Base-by-base conservation (phyloP, 1,140 invertebrate genomes). In the Cyclina sinensis region DNA sequence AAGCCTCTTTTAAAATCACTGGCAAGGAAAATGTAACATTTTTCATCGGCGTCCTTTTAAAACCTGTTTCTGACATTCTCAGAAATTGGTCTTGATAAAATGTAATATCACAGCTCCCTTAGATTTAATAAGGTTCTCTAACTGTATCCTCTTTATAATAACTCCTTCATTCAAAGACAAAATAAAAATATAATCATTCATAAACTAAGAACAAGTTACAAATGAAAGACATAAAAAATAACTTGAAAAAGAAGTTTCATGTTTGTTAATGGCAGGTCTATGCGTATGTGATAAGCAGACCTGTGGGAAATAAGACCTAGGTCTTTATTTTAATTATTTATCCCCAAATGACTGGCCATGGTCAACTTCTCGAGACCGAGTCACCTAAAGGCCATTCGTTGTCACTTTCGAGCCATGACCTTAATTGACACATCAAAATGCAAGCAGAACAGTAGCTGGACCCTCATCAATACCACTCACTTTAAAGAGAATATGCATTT, bases 401-500 rank as follows among this genome's bases (percentile, higher is more conserved):
- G 82, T 84, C 82, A 84, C 82, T 74, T 73, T 84, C 68, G 32
- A 74, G 18, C 32, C 37, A 18, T 84, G 65, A 43, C 82, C 65
- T 84, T 84, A 84, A 84, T 84, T 84, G 82, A 84, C 82, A 84
- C 82, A 84, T 84, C 82, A 84, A 78, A 78, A 48, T 78, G 74
- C 74, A 78, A 30, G 74, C 35, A 78, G 24, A 21, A 35, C 65
- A 43, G 48, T 21, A 78, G 74, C 48, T n/a, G 16, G 43, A 54
- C 43, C 46, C 1, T 9, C 39, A 37, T 73, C 35, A 39, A 73
- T 39, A 5, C 18, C 7, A 37, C 2, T n/a, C 73, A 32, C 46
- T 78, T 54, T 27, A 62, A 78, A 78, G 27, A 54, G 74, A 84
- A 84, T 84, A 84, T 84, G 82, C 82, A 84, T 84, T 65, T 70